A percentile compares a stretch with the other conserved stretches of the same genome.
Conservation (phyloP, 2,888 invertebrate genomes). For the Eustalomyia histrio region DNA sequence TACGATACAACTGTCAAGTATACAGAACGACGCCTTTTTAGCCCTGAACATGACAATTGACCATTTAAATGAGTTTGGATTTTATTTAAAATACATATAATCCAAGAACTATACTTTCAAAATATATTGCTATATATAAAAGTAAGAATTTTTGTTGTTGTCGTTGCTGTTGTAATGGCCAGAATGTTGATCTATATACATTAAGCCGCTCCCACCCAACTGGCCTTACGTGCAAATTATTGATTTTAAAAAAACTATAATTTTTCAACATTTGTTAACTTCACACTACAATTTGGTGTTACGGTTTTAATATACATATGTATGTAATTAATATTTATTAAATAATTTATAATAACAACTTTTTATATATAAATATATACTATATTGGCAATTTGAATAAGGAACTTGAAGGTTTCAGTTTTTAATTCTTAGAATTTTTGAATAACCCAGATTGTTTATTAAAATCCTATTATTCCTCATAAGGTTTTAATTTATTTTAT, state of each 20-base stretch:
- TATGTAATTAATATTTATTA: constrained; percentile 9
- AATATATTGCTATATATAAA: constrained; percentile 10
- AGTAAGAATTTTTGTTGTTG: constrained; percentile 6
- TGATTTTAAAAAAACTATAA: constrained; percentile 31
- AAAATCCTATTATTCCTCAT: background rate
- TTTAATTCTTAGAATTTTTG: background rate
- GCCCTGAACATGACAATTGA: constrained; percentile 63
- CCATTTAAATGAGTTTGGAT: constrained; percentile 37
- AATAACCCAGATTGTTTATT: background rate
- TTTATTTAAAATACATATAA: background rate
- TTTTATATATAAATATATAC: background rate
- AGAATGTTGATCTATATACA: background rate
- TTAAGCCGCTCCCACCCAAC: constrained; percentile 57
- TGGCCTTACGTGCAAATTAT: constrained; percentile 51
- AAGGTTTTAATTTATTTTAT: too few species aligned
- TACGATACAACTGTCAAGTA: background rate
- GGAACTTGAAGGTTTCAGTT: background rate
- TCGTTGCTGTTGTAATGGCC: background rate
- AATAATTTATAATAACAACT: background rate
- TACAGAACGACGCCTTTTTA: constrained; percentile 57
- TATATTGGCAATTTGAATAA: constrained; percentile 12
- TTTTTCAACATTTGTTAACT: constrained; percentile 37
- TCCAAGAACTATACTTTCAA: constrained; percentile 32
- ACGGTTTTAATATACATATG: background rate
- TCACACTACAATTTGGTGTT: constrained; percentile 44